Base-by-base conservation (phyloP, 2,888 invertebrate species). In the Elmis aenea region DNA sequence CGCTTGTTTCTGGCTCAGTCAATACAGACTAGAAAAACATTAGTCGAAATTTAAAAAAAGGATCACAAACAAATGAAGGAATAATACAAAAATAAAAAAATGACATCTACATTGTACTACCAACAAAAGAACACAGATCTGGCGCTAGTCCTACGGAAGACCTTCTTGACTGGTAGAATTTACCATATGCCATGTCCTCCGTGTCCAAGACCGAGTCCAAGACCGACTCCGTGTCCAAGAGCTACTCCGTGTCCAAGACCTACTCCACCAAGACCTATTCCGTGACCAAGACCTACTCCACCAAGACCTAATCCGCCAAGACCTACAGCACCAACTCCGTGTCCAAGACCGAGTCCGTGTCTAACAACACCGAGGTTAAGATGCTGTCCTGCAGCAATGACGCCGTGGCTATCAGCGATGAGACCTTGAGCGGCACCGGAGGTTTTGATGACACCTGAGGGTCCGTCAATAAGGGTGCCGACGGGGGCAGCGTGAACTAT, bases 81-180 rank as follows among this genome's bases (percentile, higher is more conserved):
- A 33, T 11, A 26, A 30, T 5, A 30, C 9, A 30, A 30, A 30
- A 21, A 30, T 10, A 20, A 13, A 22, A 30, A 10, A 22, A 23
- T 13, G 13, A 30, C 13, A 13, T 22, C 5, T 10, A 13, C 20
- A 33, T 33, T 33, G 36, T 36, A 36, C 36, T 36, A 26, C n/a
- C n/a, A n/a, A 26, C 22, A 21, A 18, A 13, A 15, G 31, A 37
- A 37, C 37, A 38, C 38, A 36, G 27, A 22, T 38, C 38, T 33
- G 38, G 38, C 38, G 38, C 38, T 18, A 33, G 33, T 38, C 28
- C 38, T 23, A 24, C 28, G n/a, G n/a, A n/a, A n/a, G n/a, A n/a
- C n/a, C n/a, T n/a, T n/a, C n/a, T n/a, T n/a, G n/a, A n/a, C n/a
- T n/a, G n/a, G n/a, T n/a, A n/a, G n/a, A n/a, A n/a, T n/a, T n/a